Evolutionary conservation across 2,797 vertebrate species (phyloP), one percentile per base, ranked within the genome.

Genomic region (Gephyroberyx darwinii): DNA sequence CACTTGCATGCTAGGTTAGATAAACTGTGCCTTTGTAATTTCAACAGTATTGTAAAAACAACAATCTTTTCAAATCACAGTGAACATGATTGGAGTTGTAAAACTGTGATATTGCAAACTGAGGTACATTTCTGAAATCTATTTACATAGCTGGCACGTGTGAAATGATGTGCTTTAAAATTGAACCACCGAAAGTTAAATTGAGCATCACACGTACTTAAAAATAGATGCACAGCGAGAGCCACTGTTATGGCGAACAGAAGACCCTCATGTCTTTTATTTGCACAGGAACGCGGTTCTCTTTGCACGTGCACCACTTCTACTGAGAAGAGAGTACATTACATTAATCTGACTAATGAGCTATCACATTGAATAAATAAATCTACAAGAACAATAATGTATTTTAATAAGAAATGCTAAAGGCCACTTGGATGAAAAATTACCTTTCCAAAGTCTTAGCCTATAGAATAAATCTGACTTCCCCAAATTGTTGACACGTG

Each of bases 281-380:
- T 91, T 86, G 76, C 81, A 75, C 73, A 63, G 81, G 78, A 82
- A 71, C 71, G 31, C 6, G 6, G 69, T 75, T 73, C 81, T 81
- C 75, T 91, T 78, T 77, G 74, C 81, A 76, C 80, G 78, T 85
- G 60, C 77, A 81, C 82, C 68, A 65, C 74, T 86, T 85, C 74
- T 74, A 86, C 84, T 74, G 87, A 88, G 86, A 85, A 82, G 87
- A 89, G 89, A 92, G 91, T 91, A 88, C 91, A 93, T 94, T 93
- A 90, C 93, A 94, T 94, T 94, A 93, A 94, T 94, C 93, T 93
- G 92, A 94, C 93, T 95, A 94, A 94, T 94, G 93, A 93, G 93
- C 93, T 94, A 92, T 93, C 92, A 89, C 93, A 83, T 88, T 86
- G 85, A 91, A 94, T 94, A 93, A 94, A 94, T 94, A 94, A 92